A percentile compares a stretch with the other conserved stretches of the same genome.
These are phyloP conservation scores for Tolypeutes matacus DNA, from an alignment of 2,797 vertebrate genomes.

Conservation along the genomic window DNA sequence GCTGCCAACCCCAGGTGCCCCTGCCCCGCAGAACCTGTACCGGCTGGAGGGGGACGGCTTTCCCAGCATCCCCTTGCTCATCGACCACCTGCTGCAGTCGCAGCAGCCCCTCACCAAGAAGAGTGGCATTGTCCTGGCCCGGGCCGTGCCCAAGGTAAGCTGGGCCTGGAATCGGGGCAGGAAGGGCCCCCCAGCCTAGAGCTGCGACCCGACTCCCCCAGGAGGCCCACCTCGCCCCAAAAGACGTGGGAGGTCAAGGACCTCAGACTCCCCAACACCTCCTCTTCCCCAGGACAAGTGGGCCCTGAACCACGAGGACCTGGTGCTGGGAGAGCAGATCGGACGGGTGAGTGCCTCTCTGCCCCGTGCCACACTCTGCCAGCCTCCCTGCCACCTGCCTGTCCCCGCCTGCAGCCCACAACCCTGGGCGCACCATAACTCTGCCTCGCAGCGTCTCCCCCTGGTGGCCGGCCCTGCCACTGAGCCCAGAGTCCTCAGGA, in stretches of 20 bases:
- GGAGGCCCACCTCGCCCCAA: not conserved
- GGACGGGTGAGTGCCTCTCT: conserved; percentile 91
- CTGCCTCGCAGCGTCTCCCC: not conserved
- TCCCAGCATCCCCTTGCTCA: conserved; percentile 91
- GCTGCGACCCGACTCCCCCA: not conserved
- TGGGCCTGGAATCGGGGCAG: not conserved
- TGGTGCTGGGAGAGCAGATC: conserved; percentile 94
- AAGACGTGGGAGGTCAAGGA: not conserved
- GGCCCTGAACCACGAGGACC: conserved; percentile 95
- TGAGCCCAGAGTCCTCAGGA: not conserved
- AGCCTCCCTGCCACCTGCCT: not conserved
- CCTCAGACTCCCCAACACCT: not conserved
- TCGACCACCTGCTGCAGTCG: conserved; percentile 91
- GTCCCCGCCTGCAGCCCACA: too few relatives aligned
- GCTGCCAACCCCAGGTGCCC: not conserved
- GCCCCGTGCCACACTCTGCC: rapidly evolving
- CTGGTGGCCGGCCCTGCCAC: not conserved
- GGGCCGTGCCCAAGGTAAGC: conserved; percentile 93
- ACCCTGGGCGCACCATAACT: rapidly evolving
- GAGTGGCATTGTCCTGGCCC: conserved; percentile 90
- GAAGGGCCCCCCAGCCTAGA: not conserved
- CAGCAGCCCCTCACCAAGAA: conserved; percentile 93
- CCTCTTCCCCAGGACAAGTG: conserved; percentile 94
- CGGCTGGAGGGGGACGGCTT: conserved; percentile 95
- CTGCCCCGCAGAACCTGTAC: conserved; percentile 90